Conservation (phyloP, 2,888 invertebrate genomes). For the Agrochola lota region DNA sequence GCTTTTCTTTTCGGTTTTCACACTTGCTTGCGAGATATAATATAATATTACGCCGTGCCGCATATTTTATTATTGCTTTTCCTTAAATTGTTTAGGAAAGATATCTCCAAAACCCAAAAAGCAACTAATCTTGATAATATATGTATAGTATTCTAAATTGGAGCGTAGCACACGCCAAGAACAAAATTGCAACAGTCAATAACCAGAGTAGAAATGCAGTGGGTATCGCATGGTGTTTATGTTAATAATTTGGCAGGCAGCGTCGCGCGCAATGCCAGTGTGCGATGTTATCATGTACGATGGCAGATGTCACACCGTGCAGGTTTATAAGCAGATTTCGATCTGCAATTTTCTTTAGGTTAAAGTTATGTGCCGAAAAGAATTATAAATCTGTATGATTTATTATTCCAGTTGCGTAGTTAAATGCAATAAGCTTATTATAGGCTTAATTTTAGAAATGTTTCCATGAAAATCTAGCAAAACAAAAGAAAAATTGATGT, state of each 20-base stretch:
- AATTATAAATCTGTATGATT: too few species aligned
- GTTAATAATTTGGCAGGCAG: conserved; percentile 82
- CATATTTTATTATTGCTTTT: neutral
- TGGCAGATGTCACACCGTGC: conserved; percentile 60
- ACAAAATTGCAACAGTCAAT: conserved; percentile 72
- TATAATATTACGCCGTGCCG: neutral
- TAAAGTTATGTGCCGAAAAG: neutral
- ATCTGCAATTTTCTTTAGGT: conserved; percentile 18
- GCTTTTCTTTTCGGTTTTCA: neutral
- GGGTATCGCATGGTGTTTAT: conserved; percentile 72
- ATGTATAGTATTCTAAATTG: conserved; percentile 60
- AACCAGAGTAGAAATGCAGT: conserved; percentile 62
- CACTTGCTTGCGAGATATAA: neutral
- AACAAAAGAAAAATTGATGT: too few species aligned
- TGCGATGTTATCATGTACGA: conserved; percentile 57
- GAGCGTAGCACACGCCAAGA: conserved; percentile 57
- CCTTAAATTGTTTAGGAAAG: conserved; percentile 4
- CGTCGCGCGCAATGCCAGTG: conserved; percentile 69
- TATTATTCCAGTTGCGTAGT: too few species aligned
- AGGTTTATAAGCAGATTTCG: conserved; percentile 12
- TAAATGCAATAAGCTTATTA: too few species aligned
- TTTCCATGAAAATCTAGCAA: too few species aligned
- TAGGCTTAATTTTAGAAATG: neutral
- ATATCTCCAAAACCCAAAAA: conserved; percentile 4
- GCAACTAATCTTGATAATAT: conserved; percentile 59